A percentile compares a stretch with the other conserved stretches of the same genome.
These are phyloP conservation scores for Criorhina ranunculi DNA, from an alignment of 2,888 invertebrate genomes.

Conservation along the genomic window DNA sequence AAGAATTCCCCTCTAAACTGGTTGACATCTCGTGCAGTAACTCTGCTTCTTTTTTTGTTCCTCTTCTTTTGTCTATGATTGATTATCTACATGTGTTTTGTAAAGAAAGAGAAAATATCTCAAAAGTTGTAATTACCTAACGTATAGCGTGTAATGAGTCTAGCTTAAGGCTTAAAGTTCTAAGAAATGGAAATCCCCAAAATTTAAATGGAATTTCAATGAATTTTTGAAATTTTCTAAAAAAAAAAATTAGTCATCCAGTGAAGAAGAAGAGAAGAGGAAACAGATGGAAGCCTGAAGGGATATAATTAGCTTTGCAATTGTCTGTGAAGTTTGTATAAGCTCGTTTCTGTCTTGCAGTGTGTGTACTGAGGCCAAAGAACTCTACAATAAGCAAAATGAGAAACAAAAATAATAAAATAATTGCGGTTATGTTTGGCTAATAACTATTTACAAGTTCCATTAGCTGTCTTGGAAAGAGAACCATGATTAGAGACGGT, in stretches of 20 bases:
- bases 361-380: conserved; percentile 38
- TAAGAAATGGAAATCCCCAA: conserved; percentile 15
- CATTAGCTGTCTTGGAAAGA: neutral
- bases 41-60: too few species aligned
- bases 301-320: conserved; percentile 34
- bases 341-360: too few species aligned
- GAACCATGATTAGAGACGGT: conserved; percentile 3
- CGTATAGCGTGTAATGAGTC: conserved; percentile 1
- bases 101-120: neutral
- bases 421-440: conserved; percentile 16
- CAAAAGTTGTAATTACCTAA: conserved; percentile 1
- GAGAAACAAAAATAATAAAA: conserved; percentile 8
- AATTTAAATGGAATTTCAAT: conserved; percentile 17
- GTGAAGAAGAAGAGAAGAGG: neutral
- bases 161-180: conserved; percentile 12
- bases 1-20: too few species aligned
- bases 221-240: neutral
- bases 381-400: conserved; percentile 23
- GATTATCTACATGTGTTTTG: too few species aligned
- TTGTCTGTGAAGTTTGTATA: neutral
- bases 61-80: too few species aligned
- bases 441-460: conserved; percentile 8
- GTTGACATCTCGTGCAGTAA: too few species aligned
- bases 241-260: too few species aligned
- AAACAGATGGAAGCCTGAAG: conserved; percentile 1